Evolutionary conservation across 2,797 vertebrate species (phyloP).

Genomic region (Ctenochaetus hawaiiensis): DNA sequence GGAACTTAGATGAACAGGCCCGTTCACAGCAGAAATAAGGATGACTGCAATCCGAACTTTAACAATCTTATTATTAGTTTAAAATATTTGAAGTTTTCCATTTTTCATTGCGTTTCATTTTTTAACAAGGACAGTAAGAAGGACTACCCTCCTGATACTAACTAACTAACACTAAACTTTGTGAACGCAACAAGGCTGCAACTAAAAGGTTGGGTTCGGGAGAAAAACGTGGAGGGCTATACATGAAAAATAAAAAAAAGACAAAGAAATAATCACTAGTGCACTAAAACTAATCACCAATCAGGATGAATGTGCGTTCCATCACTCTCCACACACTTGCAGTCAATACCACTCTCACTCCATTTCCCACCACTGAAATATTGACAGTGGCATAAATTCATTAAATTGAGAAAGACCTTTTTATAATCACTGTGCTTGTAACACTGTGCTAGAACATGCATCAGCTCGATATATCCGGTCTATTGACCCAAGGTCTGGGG

Average conservation of each 20-base stretch:
- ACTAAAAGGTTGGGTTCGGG: conserved; percentile 11
- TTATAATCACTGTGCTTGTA: conserved; percentile 45
- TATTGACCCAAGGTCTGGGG: conserved; percentile 51
- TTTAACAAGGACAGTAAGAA: background rate
- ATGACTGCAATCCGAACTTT: background rate
- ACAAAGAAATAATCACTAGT: conserved; percentile 17
- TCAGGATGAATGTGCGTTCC: background rate
- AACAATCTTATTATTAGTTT: background rate
- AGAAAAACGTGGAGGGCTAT: background rate
- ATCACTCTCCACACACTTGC: conserved; percentile 27
- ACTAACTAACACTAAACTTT: background rate
- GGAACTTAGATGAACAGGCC: too few relatives aligned
- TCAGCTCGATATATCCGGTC: conserved; percentile 49
- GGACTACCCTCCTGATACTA: background rate
- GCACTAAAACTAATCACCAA: conserved; percentile 8
- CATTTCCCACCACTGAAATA: conserved; percentile 56
- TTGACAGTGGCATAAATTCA: conserved; percentile 67
- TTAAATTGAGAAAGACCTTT: conserved; percentile 67
- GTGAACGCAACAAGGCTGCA: background rate
- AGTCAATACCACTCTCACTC: conserved; percentile 62
- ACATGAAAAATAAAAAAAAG: conserved; percentile 15
- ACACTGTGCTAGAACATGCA: conserved; percentile 49
- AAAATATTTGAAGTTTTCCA: background rate
- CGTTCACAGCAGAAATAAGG: background rate
- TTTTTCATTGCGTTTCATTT: background rate